Base-by-base conservation (phyloP, 2,888 invertebrate species). In the Lamellibrachia columna region DNA sequence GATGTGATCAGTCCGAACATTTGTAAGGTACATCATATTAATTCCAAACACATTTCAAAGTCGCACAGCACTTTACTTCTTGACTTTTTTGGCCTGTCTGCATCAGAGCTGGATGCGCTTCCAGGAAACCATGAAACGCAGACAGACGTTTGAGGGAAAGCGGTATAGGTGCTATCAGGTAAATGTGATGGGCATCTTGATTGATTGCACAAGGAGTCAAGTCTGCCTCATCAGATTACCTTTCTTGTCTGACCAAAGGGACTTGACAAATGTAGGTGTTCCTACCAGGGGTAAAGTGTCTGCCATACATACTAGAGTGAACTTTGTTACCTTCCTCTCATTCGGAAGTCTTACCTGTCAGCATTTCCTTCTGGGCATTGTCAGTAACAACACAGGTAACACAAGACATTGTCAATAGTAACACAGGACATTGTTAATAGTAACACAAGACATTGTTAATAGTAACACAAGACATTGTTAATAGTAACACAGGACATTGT, bases 41-140 rank as follows among this genome's bases (percentile, higher is more conserved):
- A 75, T 75, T 75, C 75, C 75, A 22, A 75, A 75, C 75, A 75
- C 75, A 75, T 75, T 75, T 75, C 75, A 75, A 75, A 75, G 75
- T n/a, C 4, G 22, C 75, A 75, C 22, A n/a, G 75, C 22, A 75
- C 22, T 6, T 75, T 75, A 75, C 22, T 11, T 75, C 75, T 75
- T 75, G 6, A n/a, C 22, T 75, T 75, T 75, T 75, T 15, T 6
- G 22, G 75, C 22, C 3, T 75, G n/a, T 22, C 22, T 75, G n/a
- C 75, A 6, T 75, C 75, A 75, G 75, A 75, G 15, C 75, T 22
- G 75, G 22, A 75, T 75, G 75, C 22, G 55, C n/a, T 75, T 75
- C 75, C 75, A 75, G 75, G 75, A 75, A 75, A n/a, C 75, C n/a
- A n/a, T 22, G 75, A 75, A 75, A 22, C n/a, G 75, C 75, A 75